These are phyloP conservation scores for Hippocampus zosterae DNA, from an alignment of 2,113 vertebrate species.

Conservation along the genomic window DNA sequence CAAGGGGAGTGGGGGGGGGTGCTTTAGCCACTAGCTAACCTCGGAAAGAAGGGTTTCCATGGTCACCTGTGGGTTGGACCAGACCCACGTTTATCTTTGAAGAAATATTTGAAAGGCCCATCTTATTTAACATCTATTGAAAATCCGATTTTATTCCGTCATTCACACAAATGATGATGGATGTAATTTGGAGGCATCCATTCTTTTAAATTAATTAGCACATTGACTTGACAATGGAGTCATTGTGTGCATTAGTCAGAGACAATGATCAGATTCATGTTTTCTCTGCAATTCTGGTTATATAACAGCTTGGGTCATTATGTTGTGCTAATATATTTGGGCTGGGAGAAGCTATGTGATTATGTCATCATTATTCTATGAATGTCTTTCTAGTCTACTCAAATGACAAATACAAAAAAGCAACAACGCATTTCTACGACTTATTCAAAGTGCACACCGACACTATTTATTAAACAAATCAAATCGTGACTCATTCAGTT, in stretches of 20 bases:
- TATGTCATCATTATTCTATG: background rate
- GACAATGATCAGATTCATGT: background rate
- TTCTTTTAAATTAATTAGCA: background rate
- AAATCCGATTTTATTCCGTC: background rate
- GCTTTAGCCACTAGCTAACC: background rate
- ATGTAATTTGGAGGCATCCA: background rate
- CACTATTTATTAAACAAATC: background rate
- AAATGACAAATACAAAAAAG: background rate
- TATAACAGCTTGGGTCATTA: background rate
- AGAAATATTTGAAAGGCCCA: background rate
- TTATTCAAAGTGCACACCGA: background rate
- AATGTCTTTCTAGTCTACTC: background rate
- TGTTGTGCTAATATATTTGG: background rate
- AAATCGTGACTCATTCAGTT: constrained; percentile 22
- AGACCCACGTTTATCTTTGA: background rate
- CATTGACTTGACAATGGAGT: constrained; percentile 2
- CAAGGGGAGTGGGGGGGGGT: too few relatives aligned
- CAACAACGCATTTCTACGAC: background rate
- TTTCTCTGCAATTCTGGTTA: background rate
- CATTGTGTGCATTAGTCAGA: background rate
- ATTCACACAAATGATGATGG: background rate
- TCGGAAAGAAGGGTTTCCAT: background rate
- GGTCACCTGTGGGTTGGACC: background rate
- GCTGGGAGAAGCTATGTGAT: background rate
- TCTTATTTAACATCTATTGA: background rate